Conservation (phyloP, 2,797 vertebrate genomes). For the Molossus alvarezi region DNA sequence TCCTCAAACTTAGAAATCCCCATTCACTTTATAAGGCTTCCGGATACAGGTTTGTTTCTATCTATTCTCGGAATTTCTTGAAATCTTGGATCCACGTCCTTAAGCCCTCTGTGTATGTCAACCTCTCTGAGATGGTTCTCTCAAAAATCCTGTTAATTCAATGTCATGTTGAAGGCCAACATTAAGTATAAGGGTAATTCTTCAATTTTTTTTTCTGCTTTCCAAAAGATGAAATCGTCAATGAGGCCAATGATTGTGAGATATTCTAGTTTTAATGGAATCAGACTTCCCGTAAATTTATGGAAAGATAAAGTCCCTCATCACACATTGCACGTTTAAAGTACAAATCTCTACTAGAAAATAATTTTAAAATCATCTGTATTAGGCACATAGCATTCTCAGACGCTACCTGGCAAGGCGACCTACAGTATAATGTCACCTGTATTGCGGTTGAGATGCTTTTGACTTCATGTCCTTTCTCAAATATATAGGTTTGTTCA, state of each 20-base stretch:
- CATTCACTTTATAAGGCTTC: background rate
- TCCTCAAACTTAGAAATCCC: conserved; percentile 7
- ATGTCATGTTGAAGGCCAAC: background rate
- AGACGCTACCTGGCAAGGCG: background rate
- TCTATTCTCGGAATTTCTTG: conserved; percentile 5
- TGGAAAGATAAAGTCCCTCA: background rate
- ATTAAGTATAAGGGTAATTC: background rate
- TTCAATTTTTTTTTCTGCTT: background rate
- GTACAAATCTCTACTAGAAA: background rate
- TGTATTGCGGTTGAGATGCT: background rate
- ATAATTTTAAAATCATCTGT: background rate
- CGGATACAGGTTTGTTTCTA: background rate
- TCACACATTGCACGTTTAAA: background rate
- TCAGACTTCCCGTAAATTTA: background rate
- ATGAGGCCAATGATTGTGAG: background rate
- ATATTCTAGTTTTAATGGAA: conserved; percentile 39
- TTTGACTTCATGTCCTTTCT: background rate
- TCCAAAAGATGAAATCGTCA: conserved; percentile 3
- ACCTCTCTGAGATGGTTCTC: background rate
- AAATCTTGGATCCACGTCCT: background rate
- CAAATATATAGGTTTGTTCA: background rate
- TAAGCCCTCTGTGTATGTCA: background rate
- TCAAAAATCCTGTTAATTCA: background rate
- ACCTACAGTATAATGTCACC: background rate
- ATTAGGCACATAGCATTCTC: background rate